Conservation (phyloP, 2,113 vertebrate species). For the Bufo bufo region DNA sequence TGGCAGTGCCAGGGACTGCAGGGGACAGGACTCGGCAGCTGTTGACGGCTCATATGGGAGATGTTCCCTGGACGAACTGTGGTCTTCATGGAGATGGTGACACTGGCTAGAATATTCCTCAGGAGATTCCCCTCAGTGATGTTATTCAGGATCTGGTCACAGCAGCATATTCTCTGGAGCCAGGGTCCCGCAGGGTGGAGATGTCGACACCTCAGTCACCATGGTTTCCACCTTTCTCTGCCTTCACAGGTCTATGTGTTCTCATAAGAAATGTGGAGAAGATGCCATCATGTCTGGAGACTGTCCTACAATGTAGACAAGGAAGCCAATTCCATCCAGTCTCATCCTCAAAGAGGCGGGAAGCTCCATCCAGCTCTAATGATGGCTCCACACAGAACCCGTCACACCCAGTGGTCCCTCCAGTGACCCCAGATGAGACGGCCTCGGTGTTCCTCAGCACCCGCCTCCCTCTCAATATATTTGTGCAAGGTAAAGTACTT, state of each 20-base stretch:
- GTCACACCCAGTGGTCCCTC: fast-evolving
- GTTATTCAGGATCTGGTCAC: too few species aligned
- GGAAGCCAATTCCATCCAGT: not conserved
- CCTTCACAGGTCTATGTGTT: not conserved
- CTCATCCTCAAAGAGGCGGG: not conserved
- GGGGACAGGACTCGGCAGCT: too few species aligned
- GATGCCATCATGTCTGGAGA: not conserved
- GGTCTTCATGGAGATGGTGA: too few species aligned
- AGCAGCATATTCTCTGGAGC: too few species aligned
- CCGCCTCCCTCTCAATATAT: slow-evolving; percentile 66
- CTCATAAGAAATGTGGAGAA: slow-evolving; percentile 35
- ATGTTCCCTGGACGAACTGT: too few species aligned
- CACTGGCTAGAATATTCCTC: too few species aligned
- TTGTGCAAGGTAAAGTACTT: slow-evolving; percentile 71
- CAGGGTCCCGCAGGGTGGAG: not conserved
- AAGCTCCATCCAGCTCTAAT: too few species aligned
- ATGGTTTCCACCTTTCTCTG: not conserved
- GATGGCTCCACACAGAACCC: too few species aligned
- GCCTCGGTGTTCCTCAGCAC: slow-evolving; percentile 75
- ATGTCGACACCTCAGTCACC: not conserved
- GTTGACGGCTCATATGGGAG: too few species aligned
- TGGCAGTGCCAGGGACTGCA: too few species aligned
- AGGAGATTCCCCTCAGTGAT: too few species aligned
- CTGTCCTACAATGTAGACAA: not conserved
- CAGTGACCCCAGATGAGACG: not conserved